Base-by-base conservation (phyloP, 2,797 vertebrate species). In the Sebastes iracundus region DNA sequence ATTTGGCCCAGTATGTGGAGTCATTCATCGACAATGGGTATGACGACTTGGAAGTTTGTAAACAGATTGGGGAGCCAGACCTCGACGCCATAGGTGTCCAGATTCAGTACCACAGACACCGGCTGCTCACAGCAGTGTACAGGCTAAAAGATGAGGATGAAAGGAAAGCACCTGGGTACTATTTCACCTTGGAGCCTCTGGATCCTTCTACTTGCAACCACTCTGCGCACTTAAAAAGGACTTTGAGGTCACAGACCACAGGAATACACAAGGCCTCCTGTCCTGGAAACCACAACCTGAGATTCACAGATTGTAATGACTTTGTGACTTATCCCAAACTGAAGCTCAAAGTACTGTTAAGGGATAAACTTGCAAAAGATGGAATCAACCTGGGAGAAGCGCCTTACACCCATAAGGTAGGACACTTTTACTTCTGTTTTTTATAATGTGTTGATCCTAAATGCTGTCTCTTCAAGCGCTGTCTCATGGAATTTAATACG, bases 1-100 rank as follows among this genome's bases (percentile, higher is more conserved):
- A 97, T 79, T 95, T 98, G 59, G 79, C 95, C 28, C 97, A 97
- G 81, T 99, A 99, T 55, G 94, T 96, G 6, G 97, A 98, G 90
- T 95, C 97, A 2, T 98, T 99, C 91, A 93, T 99, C 56, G 98
- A 98, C 75, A 98, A 99, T 71, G 98, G 97, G 38, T 99, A 99
- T 52, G 98, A 99, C 60, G 98, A 99, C 80, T 85, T 99, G 94
- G 97, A 98, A 86, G 97, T 99, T 2, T 99, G 98, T 77, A 98
- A 97, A 72, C 97, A 98, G 93, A 99, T 99, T 71, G 97, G 97
- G 30, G 96, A 97, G 66, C 97, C 97, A 2, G 98, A 99, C 94
- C 93, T 98, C 81, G 97, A 99, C 79, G 98, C 97, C 71, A 98
- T 99, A 38, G 98, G 97, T 11, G 97, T 99, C 42, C 90, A 91